Percentiles rank a stretch among this genome's conserved stretches.
Conservation (phyloP, 2,113 vertebrate species). For the Pogona vitticeps region DNA sequence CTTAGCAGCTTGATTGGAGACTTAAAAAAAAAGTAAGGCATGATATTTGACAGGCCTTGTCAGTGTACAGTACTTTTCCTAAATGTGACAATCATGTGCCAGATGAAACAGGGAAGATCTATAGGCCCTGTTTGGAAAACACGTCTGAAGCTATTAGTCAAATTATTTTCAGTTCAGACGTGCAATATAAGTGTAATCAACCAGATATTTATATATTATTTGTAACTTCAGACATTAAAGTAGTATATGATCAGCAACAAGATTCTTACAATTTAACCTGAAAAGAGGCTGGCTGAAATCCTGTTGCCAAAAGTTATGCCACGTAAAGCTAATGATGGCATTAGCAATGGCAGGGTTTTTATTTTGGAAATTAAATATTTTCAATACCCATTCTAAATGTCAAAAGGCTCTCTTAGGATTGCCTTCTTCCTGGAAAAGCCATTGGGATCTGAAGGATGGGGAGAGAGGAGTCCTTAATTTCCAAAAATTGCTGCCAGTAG, state of each 20-base stretch:
- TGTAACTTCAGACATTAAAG: neutral
- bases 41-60: constrained; percentile 16
- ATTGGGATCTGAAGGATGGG: too few species aligned
- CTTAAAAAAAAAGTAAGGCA: constrained; percentile 14
- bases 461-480: too few species aligned
- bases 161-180: neutral
- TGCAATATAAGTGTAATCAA: neutral
- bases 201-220: neutral
- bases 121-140: neutral
- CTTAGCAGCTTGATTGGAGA: constrained; percentile 25
- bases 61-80: neutral
- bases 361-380: too few species aligned
- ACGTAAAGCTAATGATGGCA: too few species aligned
- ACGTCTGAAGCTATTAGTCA: neutral
- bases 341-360: too few species aligned
- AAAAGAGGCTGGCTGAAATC: too few species aligned
- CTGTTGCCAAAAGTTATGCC: too few species aligned
- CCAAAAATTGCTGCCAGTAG: too few species aligned
- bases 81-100: neutral
- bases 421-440: too few species aligned
- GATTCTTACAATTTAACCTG: neutral
- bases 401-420: too few species aligned
- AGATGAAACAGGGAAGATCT: neutral
- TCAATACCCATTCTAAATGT: too few species aligned
- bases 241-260: neutral